These are phyloP conservation scores for Heteromormyrus szaboi DNA, from an alignment of 2,797 vertebrate genomes.

Conservation along the genomic window DNA sequence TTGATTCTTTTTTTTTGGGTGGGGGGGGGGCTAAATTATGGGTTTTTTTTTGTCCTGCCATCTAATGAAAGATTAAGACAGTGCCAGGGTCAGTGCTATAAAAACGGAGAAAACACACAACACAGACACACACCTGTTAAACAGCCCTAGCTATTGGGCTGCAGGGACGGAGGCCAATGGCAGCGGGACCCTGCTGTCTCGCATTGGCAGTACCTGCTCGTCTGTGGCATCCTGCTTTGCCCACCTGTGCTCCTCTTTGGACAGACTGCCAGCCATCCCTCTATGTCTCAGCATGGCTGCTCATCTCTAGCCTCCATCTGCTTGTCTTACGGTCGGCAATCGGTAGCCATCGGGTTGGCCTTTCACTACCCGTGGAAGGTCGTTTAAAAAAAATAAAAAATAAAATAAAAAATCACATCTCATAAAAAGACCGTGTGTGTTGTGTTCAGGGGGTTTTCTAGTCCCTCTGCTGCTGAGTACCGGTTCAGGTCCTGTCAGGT, in stretches of 20 bases:
- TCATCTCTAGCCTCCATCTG: background rate
- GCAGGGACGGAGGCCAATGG: background rate
- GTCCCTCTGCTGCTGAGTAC: slow-evolving; percentile 20
- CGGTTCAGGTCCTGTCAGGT: background rate
- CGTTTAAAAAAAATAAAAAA: background rate
- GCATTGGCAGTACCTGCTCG: background rate
- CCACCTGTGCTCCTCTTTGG: background rate
- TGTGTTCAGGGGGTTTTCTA: background rate
- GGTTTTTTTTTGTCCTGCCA: background rate
- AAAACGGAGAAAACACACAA: background rate
- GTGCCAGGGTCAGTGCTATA: background rate
- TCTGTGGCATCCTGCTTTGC: background rate
- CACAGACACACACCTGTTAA: background rate
- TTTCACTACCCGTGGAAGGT: background rate
- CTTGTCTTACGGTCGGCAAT: background rate
- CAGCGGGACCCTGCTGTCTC: background rate
- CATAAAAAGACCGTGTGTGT: background rate
- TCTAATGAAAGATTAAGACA: background rate
- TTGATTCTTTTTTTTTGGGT: background rate
- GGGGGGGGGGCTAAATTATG: background rate
- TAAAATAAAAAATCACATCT: background rate
- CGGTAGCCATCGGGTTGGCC: background rate
- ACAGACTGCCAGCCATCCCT: background rate
- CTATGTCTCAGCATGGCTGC: background rate
- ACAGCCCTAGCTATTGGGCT: background rate